Conservation (phyloP, 2,113 vertebrate species). For the Aphelocoma coerulescens region DNA sequence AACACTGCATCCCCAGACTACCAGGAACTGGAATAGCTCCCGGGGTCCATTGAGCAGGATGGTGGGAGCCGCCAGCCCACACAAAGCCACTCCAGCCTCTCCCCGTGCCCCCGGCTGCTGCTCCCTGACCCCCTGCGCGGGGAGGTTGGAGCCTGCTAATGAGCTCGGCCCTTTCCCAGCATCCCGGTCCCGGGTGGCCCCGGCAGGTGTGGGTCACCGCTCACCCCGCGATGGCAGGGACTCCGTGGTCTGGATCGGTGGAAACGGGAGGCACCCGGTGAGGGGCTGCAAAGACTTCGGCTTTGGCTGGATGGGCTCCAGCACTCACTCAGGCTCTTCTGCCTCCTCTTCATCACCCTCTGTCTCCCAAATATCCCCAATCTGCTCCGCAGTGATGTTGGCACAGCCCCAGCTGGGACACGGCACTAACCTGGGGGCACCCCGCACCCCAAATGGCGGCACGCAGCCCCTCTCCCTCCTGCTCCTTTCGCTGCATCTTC, state of each 20-base stretch:
- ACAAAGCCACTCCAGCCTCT: background rate
- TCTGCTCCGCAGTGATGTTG: rapidly evolving
- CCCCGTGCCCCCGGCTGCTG: background rate
- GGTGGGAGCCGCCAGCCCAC: background rate
- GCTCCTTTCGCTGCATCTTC: background rate
- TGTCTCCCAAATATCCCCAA: rapidly evolving
- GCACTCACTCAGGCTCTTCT: background rate
- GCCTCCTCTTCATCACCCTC: background rate
- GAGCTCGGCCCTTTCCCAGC: slow-evolving; percentile 5
- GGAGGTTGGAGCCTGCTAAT: background rate
- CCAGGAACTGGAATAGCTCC: background rate
- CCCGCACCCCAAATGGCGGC: background rate
- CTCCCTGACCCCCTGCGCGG: background rate
- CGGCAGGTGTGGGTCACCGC: slow-evolving; percentile 30
- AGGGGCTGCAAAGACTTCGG: background rate
- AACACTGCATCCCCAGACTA: background rate
- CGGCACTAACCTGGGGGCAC: background rate
- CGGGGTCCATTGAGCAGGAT: rapidly evolving
- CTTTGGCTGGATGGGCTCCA: background rate
- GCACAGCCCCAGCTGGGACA: background rate
- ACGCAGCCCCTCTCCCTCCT: background rate
- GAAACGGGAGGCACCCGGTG: background rate
- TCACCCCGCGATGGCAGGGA: background rate
- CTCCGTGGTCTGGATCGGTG: background rate
- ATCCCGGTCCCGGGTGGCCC: background rate